phyloP scores from a whole-genome alignment of 2,113 vertebrate genomes.

The Mustela nigripes region DNA sequence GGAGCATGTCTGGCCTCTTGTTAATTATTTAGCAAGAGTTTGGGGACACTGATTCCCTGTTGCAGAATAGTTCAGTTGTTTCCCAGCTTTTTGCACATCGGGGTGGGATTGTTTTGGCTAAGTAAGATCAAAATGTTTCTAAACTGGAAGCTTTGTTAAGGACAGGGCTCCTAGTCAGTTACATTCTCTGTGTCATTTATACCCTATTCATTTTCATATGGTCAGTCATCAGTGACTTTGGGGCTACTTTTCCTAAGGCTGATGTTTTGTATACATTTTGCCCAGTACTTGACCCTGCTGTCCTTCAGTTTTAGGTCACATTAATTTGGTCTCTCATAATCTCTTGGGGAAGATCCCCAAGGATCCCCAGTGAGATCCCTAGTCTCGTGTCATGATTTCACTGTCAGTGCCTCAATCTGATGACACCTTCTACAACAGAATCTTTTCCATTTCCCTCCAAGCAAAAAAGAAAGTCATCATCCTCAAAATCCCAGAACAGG shows the following conservation, averaged over 20 bases:
- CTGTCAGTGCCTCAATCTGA: background rate
- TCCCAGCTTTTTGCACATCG: background rate
- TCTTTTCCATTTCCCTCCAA: background rate
- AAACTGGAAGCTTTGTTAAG: background rate
- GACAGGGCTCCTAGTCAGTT: background rate
- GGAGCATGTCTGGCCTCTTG: background rate
- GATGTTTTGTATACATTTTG: background rate
- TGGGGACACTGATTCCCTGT: background rate
- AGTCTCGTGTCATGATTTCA: background rate
- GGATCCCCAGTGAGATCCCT: background rate
- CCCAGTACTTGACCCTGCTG: background rate
- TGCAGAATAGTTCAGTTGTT: background rate
- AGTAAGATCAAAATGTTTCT: background rate
- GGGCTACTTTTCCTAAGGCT: background rate
- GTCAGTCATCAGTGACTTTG: background rate
- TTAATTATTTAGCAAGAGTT: background rate
- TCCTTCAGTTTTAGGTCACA: background rate
- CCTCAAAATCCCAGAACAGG: background rate
- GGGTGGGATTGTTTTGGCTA: background rate
- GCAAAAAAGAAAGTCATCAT: background rate
- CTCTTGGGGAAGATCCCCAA: background rate
- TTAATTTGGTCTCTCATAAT: conserved; percentile 1
- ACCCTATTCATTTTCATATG: background rate
- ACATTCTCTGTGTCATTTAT: background rate
- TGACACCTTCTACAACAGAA: background rate